phyloP scores from a whole-genome alignment of 2,888 invertebrate species.

The Agriopis marginaria region DNA sequence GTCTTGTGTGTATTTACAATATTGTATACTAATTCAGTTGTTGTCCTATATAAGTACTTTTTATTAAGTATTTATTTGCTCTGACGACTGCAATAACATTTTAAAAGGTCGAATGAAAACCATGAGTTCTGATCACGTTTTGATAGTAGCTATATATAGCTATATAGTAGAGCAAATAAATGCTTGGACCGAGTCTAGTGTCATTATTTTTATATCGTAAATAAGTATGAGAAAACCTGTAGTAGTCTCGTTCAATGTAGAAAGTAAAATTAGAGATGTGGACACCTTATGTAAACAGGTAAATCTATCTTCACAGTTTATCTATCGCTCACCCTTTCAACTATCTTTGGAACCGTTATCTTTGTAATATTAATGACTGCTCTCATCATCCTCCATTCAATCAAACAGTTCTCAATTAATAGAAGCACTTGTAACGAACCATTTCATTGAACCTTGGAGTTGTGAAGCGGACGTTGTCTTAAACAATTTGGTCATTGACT shows the following conservation, averaged over 20 bases:
- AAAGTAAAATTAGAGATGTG: constrained; percentile 2
- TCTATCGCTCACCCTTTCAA: constrained; percentile 24
- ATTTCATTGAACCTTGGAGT: constrained; percentile 45
- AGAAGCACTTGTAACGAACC: constrained; percentile 37
- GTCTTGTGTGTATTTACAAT: no score
- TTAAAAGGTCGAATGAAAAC: no score
- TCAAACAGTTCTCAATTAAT: constrained; percentile 39
- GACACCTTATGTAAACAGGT: constrained; percentile 24
- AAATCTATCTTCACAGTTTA: constrained; percentile 25
- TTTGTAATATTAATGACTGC: constrained; percentile 42
- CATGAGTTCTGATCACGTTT: no score
- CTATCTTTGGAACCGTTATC: constrained; percentile 43
- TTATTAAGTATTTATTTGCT: no score
- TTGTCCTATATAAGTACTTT: no score
- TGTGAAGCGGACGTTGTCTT: constrained; percentile 56
- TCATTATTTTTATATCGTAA: no score
- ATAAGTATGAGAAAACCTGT: background rate
- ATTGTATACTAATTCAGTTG: no score
- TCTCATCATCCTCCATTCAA: constrained; percentile 44
- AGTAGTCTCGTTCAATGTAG: constrained; percentile 4
- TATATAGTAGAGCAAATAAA: no score
- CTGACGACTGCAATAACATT: no score
- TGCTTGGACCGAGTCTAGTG: no score
- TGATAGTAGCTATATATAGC: no score
- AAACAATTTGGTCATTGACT: constrained; percentile 68